Evolutionary conservation across 2,113 vertebrate genomes (phyloP).

Genomic region (Laticauda laticaudata): DNA sequence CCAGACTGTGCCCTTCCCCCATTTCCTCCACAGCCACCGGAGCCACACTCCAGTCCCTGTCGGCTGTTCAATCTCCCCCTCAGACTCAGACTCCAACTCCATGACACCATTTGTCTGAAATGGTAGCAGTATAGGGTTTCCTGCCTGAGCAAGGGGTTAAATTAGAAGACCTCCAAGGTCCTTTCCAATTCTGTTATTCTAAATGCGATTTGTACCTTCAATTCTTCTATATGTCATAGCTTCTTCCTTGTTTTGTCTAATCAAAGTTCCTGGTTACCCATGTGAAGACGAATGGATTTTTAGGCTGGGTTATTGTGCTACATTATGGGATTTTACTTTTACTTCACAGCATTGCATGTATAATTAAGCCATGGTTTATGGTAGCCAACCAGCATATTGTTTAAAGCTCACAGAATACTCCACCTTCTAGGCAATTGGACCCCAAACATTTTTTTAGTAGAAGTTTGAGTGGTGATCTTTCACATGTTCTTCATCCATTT

Average conservation of each 20-base stretch:
- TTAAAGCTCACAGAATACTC: neutral
- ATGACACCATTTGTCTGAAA: too few species aligned
- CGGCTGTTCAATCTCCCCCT: too few species aligned
- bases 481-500: neutral
- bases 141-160: too few species aligned
- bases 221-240: neutral
- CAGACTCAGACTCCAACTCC: too few species aligned
- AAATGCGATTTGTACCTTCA: neutral
- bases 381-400: neutral
- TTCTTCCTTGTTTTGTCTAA: neutral
- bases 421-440: neutral
- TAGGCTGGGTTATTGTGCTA: neutral
- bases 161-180: too few species aligned
- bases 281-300: neutral
- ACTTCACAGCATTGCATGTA: neutral
- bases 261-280: neutral
- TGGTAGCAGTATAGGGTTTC: too few species aligned
- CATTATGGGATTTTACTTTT: neutral
- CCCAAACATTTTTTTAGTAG: neutral
- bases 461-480: neutral
- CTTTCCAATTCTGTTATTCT: too few species aligned
- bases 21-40: too few species aligned
- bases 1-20: too few species aligned
- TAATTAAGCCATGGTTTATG: neutral
- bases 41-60: too few species aligned